Evolutionary conservation across 2,113 vertebrate species (phyloP), one percentile per base, ranked within the genome.

Genomic region (Otocyon megalotis): DNA sequence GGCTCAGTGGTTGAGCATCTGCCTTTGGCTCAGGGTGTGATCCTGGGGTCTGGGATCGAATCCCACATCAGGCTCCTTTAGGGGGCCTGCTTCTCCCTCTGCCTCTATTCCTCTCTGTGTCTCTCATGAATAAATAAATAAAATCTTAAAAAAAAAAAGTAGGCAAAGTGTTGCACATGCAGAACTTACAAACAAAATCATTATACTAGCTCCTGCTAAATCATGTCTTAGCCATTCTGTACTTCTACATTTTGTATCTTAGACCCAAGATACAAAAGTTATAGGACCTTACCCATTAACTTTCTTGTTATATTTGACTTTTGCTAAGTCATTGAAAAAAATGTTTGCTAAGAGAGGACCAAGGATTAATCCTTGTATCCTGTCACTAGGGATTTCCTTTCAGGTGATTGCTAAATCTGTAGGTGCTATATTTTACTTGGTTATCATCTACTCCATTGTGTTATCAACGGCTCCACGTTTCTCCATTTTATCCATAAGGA

Each of bases 271-370:
- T 43, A 43, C 43, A 43, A 43, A 43, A 43, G 43, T 43, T 95
- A 5, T 35, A 82, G 22, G 76, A 65, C 30, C 8, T 58, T 71
- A 26, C n/a, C 56, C 89, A 32, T 72, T 80, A 89, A 77, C 30
- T 93, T 85, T 30, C 30, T 60, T 80, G 15, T 37, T 84, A 56
- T 74, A 96, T 85, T 65, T 65, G 35, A 96, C 53, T 85, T 94
- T 10, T 89, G 62, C 20, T 81, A 63, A 84, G 8, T 89, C 79
- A 93, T 63, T 93, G 54, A 60, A 77, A 60, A 63, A 88, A 54
- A 63, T 65, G n/a, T 95, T 95, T 95, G 50, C 35, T 24, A 43
- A 94, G 65, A 90, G 32, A 90, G 30, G 35, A 30, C 84, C 60
- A 95, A 79, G 35, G 22, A 56, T 43, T 69, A 84, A 32, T 8